A percentile compares a stretch with the other conserved stretches of the same genome.
These are phyloP conservation scores for Strongylocentrotus purpuratus DNA, from an alignment of 35 echinoderm and acorn worm species.

Conservation along the genomic window DNA sequence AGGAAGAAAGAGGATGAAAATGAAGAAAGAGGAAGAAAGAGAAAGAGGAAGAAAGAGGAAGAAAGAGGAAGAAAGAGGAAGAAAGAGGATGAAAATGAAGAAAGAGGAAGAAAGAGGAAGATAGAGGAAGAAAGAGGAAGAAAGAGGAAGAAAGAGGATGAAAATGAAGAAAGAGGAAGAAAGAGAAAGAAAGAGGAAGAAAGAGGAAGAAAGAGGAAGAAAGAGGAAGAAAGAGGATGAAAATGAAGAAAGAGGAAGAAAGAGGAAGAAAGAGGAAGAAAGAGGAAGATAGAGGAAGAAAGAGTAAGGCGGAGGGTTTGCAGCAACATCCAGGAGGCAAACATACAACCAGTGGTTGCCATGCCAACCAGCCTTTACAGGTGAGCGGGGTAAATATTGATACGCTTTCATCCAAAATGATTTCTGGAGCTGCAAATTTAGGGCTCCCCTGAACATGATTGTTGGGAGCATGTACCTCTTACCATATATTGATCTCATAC, in stretches of 20 bases:
- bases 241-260: neutral
- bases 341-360: neutral
- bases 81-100: too few relatives aligned
- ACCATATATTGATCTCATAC: neutral
- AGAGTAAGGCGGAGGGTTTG: neutral
- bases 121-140: too few relatives aligned
- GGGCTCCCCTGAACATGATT: neutral
- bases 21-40: too few relatives aligned
- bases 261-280: neutral
- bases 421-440: slow-evolving; percentile 2
- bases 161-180: too few relatives aligned
- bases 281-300: neutral
- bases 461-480: neutral
- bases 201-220: neutral
- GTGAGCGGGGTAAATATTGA: neutral
- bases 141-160: too few relatives aligned
- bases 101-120: too few relatives aligned
- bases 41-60: too few relatives aligned
- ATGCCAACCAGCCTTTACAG: neutral
- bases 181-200: too few relatives aligned
- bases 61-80: too few relatives aligned
- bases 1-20: too few relatives aligned
- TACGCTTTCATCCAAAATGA: slow-evolving; percentile 3
- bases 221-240: neutral
- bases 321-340: neutral